phyloP scores from a whole-genome alignment of 92 coral and sea anemone genomes.

The Siderastrea radians region DNA sequence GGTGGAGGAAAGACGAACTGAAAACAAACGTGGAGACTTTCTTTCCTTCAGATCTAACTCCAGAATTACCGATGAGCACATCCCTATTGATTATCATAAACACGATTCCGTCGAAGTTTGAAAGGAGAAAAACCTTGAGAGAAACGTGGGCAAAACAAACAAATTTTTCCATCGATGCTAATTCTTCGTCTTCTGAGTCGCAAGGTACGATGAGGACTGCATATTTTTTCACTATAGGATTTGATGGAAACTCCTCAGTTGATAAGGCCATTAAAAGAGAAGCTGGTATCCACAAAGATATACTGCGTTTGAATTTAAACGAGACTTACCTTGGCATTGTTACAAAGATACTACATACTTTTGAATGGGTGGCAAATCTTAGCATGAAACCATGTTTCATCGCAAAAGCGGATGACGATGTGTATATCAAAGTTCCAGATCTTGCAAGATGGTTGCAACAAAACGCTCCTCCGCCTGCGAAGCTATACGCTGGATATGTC shows the following conservation, averaged over 20 bases:
- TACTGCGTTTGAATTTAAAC: neutral
- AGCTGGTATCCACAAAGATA: neutral
- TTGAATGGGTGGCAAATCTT: neutral
- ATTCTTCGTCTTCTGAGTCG: neutral
- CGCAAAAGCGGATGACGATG: constrained; percentile 13
- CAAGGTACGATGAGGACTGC: neutral
- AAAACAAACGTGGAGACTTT: too few relatives aligned
- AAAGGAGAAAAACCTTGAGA: constrained; percentile 1
- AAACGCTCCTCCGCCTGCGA: neutral
- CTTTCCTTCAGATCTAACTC: neutral
- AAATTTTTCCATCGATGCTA: neutral
- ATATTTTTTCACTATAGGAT: constrained; percentile 3
- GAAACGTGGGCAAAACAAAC: constrained; percentile 8
- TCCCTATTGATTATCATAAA: neutral
- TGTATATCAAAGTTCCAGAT: neutral
- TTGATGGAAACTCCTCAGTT: neutral
- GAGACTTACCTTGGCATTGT: neutral
- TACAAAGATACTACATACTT: neutral
- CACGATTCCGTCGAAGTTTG: neutral
- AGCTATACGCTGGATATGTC: neutral
- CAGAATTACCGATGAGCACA: neutral
- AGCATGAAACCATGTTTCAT: neutral
- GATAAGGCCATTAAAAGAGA: neutral
- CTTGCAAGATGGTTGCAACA: neutral
- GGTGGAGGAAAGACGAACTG: too few relatives aligned